Conservation (phyloP, 2,113 vertebrate genomes). For the Lanius collurio region DNA sequence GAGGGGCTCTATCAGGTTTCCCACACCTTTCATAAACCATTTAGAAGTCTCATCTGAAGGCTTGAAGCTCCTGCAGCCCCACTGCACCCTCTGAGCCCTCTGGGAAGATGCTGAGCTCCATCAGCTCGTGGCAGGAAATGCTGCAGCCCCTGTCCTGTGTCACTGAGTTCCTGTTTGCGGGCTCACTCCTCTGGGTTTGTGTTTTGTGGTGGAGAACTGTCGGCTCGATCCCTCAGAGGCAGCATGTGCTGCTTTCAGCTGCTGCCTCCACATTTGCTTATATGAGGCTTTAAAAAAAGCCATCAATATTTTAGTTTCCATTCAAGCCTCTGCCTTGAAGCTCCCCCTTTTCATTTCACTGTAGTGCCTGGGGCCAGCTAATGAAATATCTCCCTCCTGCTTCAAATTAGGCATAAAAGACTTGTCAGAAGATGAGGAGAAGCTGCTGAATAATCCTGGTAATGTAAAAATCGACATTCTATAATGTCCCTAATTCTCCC, state of each 20-base stretch:
- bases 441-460: slow-evolving; percentile 48
- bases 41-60: background rate
- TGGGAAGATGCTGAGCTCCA: background rate
- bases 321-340: background rate
- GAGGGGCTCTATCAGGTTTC: background rate
- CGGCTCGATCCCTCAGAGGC: background rate
- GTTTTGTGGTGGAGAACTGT: background rate
- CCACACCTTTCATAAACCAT: background rate
- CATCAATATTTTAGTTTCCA: slow-evolving; percentile 26
- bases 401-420: slow-evolving; percentile 38
- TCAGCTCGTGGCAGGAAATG: background rate
- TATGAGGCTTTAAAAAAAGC: background rate
- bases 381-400: slow-evolving; percentile 31
- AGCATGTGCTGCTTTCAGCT: background rate
- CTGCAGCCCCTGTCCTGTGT: background rate
- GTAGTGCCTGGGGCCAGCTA: slow-evolving; percentile 1
- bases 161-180: background rate
- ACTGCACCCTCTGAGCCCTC: background rate
- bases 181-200: background rate
- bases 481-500: slow-evolving; percentile 43
- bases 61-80: background rate
- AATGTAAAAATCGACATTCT: slow-evolving; percentile 43
- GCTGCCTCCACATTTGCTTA: background rate
- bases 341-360: slow-evolving; percentile 6
- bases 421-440: slow-evolving; percentile 6